Conservation (phyloP, 2,113 vertebrate species). For the Lasiurus borealis region DNA sequence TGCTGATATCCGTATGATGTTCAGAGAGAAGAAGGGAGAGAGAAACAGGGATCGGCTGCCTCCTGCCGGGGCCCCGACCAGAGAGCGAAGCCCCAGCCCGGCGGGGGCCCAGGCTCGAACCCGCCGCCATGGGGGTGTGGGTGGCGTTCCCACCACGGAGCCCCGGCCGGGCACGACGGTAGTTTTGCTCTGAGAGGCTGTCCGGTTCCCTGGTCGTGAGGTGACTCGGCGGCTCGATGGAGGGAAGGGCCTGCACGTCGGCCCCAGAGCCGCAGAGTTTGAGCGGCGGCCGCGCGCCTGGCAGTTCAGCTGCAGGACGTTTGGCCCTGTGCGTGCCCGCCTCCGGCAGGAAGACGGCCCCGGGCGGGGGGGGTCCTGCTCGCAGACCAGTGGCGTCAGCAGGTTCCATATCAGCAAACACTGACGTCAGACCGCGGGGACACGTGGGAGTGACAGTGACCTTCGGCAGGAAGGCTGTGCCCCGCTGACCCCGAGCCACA, state of each 20-base stretch:
- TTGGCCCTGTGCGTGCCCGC: fast-evolving
- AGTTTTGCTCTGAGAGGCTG: fast-evolving
- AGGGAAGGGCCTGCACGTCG: neutral
- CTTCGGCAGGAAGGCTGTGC: neutral
- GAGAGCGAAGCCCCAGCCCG: too few species aligned
- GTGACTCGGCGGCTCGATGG: too few species aligned
- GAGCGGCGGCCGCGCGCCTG: too few species aligned
- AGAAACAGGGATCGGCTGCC: too few species aligned
- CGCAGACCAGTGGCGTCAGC: neutral
- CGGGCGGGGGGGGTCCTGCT: too few species aligned
- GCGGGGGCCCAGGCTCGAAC: too few species aligned
- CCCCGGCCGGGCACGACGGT: too few species aligned
- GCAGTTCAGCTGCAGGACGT: neutral
- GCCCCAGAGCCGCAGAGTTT: neutral
- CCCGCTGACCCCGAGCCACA: neutral
- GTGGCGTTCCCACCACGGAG: too few species aligned
- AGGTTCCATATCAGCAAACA: neutral
- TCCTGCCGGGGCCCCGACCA: too few species aligned
- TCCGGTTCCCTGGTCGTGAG: neutral
- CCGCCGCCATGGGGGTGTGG: too few species aligned
- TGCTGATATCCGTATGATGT: too few species aligned
- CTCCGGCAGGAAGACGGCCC: neutral
- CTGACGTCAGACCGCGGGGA: neutral
- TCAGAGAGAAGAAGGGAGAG: too few species aligned
- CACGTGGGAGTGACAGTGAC: neutral